phyloP scores from a whole-genome alignment of 2,888 invertebrate species.

The Didymodactylos carnosus region DNA sequence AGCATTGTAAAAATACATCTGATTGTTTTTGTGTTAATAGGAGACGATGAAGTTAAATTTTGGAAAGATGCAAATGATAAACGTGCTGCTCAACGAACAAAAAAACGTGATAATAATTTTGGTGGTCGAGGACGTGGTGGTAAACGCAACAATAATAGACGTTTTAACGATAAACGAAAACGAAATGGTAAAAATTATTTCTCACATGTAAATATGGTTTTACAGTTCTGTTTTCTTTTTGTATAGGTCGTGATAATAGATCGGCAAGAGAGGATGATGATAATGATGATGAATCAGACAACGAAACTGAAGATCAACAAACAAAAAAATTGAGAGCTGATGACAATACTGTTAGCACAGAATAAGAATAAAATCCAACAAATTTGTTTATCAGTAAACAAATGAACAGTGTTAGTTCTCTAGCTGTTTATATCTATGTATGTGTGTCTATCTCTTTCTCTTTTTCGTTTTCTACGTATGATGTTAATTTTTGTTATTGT shows the following conservation, averaged over 20 bases:
- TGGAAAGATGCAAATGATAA: not conserved
- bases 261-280: not conserved
- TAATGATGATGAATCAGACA: not conserved
- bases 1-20: too few species aligned
- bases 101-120: not conserved
- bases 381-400: too few species aligned
- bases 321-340: too few species aligned
- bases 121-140: not conserved
- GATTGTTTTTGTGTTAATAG: too few species aligned
- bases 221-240: not conserved
- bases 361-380: too few species aligned
- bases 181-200: not conserved
- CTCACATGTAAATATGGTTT: too few species aligned
- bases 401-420: too few species aligned
- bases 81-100: not conserved
- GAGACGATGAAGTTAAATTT: not conserved
- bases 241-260: not conserved
- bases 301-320: not conserved
- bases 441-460: too few species aligned
- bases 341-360: too few species aligned
- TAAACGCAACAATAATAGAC: not conserved
- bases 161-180: not conserved
- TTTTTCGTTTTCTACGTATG: too few species aligned
- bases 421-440: too few species aligned
- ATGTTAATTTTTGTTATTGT: too few species aligned